Conservation (phyloP, 2,113 vertebrate genomes). For the Odontesthes bonariensis region DNA sequence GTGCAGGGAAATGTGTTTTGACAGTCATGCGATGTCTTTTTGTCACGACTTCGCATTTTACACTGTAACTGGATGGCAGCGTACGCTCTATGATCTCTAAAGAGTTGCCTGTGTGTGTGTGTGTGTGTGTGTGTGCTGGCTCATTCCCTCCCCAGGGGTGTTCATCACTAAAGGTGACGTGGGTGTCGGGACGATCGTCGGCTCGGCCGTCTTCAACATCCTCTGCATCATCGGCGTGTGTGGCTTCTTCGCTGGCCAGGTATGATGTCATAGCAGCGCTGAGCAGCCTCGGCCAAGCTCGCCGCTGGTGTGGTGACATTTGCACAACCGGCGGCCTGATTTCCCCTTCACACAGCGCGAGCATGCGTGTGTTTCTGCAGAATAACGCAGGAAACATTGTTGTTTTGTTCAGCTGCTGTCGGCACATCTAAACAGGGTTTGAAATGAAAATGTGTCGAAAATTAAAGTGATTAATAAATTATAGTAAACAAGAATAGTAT, state of each 20-base stretch:
- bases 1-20: too few relatives aligned
- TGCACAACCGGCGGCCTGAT: slow-evolving; percentile 15
- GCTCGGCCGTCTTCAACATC: slow-evolving; percentile 95
- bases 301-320: slow-evolving; percentile 32
- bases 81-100: not conserved
- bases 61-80: not conserved
- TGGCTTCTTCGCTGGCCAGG: slow-evolving; percentile 95
- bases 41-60: too few relatives aligned
- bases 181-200: slow-evolving; percentile 94
- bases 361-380: slow-evolving; percentile 31
- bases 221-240: slow-evolving; percentile 96
- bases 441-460: too few relatives aligned
- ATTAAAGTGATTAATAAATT: too few relatives aligned
- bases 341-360: slow-evolving; percentile 37
- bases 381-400: slow-evolving; percentile 4
- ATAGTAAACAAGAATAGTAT: too few relatives aligned
- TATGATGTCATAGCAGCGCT: slow-evolving; percentile 63
- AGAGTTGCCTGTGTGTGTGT: not conserved
- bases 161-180: slow-evolving; percentile 96
- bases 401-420: not conserved
- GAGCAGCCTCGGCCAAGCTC: not conserved
- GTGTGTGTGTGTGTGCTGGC: not conserved
- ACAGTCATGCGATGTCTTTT: too few relatives aligned
- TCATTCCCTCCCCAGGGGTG: slow-evolving; percentile 83
- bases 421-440: too few relatives aligned